A percentile compares a stretch with the other conserved stretches of the same genome.
These are phyloP conservation scores for Scalopus aquaticus DNA, from an alignment of 2,113 vertebrate species.

Conservation along the genomic window DNA sequence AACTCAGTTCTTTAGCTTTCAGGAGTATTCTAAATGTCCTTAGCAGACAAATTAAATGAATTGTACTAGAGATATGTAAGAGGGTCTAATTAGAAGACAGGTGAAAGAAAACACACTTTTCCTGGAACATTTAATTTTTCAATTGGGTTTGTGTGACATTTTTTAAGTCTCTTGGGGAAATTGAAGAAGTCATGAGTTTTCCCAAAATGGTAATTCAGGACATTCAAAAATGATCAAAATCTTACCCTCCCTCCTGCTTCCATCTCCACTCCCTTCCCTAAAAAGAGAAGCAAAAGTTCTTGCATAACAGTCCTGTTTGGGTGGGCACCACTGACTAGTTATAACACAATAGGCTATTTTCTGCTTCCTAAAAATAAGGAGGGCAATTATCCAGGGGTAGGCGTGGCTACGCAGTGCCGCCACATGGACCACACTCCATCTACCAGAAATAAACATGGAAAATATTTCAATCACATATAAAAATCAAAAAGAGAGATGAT, in stretches of 20 bases:
- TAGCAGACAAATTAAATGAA: constrained; percentile 53
- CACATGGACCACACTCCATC: constrained; percentile 60
- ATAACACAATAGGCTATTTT: constrained; percentile 74
- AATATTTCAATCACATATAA: constrained; percentile 46
- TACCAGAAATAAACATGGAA: constrained; percentile 46
- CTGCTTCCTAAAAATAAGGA: constrained; percentile 68
- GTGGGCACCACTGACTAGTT: constrained; percentile 56
- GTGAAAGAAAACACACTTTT: constrained; percentile 62
- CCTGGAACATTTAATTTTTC: constrained; percentile 45
- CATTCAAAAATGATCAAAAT: constrained; percentile 49
- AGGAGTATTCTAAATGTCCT: constrained; percentile 30
- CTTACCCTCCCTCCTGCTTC: neutral
- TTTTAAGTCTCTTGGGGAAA: neutral
- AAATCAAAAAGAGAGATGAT: neutral
- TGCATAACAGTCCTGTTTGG: constrained; percentile 48
- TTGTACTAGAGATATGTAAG: constrained; percentile 49
- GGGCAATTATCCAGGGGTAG: constrained; percentile 3
- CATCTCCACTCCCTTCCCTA: neutral
- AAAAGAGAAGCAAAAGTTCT: constrained; percentile 51
- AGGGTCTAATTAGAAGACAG: neutral
- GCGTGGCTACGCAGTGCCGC: constrained; percentile 1
- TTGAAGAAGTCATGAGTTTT: constrained; percentile 24
- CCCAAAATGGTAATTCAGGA: constrained; percentile 15
- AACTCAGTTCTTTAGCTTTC: constrained; percentile 43
- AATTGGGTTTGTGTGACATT: neutral